Conservation (phyloP, 92 coral and sea anemone species). For the Hydrozoanthus gracilis region DNA sequence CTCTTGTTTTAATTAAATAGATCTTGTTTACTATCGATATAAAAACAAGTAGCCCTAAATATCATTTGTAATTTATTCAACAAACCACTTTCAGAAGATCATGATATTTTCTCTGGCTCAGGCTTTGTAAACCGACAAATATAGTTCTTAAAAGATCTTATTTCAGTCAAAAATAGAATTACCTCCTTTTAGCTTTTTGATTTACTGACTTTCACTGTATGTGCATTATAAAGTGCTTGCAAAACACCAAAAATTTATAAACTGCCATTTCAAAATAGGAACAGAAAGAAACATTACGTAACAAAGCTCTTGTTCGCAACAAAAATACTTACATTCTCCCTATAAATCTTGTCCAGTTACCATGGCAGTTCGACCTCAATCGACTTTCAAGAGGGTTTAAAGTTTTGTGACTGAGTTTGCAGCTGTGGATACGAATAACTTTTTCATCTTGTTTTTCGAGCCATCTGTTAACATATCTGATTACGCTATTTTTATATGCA, state of each 20-base stretch:
- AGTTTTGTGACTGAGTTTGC: neutral
- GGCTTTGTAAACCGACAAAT: neutral
- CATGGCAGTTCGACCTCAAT: neutral
- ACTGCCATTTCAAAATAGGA: neutral
- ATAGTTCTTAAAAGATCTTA: neutral
- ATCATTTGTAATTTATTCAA: constrained; percentile 7
- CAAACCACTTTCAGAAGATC: neutral
- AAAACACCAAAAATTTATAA: neutral
- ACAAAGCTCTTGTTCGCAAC: neutral
- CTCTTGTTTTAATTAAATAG: constrained; percentile 44
- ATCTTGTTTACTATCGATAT: constrained; percentile 28
- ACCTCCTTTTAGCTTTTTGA: neutral
- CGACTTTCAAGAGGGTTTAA: neutral
- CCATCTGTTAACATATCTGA: neutral
- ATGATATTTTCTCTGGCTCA: neutral
- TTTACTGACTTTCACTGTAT: neutral
- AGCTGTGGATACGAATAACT: neutral
- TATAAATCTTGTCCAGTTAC: neutral
- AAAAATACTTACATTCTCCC: neutral
- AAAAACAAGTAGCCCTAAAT: constrained; percentile 27
- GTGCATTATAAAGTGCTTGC: neutral
- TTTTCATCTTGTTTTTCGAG: neutral
- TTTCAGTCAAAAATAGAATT: neutral
- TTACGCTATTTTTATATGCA: neutral
- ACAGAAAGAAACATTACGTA: neutral